Evolutionary conservation across 2,113 vertebrate species (phyloP).

Genomic region (Gambusia affinis): DNA sequence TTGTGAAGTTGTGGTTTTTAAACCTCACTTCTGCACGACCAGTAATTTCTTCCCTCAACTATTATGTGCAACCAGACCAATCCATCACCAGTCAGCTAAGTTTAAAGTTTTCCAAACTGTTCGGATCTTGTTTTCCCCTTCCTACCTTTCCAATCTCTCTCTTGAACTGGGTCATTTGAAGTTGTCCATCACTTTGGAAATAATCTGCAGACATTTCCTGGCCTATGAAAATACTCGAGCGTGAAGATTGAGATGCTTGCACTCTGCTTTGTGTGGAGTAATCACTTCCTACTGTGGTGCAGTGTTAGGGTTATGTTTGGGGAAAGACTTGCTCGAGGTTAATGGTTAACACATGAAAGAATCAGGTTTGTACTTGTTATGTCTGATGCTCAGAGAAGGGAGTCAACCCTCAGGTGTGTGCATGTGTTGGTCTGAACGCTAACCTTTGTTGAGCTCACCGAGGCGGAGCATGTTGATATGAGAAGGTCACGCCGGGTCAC

Average conservation of each 20-base stretch:
- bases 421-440: conserved; percentile 10
- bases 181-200: conserved; percentile 25
- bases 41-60: background rate
- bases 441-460: conserved; percentile 42
- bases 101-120: conserved; percentile 25
- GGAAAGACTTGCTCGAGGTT: conserved; percentile 46
- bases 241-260: conserved; percentile 40
- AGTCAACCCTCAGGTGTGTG: conserved; percentile 39
- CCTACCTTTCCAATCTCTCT: background rate
- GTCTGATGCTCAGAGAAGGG: conserved; percentile 38
- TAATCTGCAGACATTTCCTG: conserved; percentile 24
- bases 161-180: conserved; percentile 8
- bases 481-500: conserved; percentile 55
- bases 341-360: conserved; percentile 65
- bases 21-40: conserved; percentile 7
- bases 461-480: conserved; percentile 56
- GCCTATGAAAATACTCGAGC: conserved; percentile 12
- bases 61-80: conserved; percentile 28
- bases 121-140: background rate
- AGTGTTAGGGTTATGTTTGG: conserved; percentile 33
- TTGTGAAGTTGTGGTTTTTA: background rate
- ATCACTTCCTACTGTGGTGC: conserved; percentile 35
- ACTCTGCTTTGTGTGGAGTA: conserved; percentile 30
- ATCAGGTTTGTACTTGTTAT: conserved; percentile 61
- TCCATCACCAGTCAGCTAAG: conserved; percentile 29